Conservation (phyloP, 2,113 vertebrate genomes). For the Sitta europaea region DNA sequence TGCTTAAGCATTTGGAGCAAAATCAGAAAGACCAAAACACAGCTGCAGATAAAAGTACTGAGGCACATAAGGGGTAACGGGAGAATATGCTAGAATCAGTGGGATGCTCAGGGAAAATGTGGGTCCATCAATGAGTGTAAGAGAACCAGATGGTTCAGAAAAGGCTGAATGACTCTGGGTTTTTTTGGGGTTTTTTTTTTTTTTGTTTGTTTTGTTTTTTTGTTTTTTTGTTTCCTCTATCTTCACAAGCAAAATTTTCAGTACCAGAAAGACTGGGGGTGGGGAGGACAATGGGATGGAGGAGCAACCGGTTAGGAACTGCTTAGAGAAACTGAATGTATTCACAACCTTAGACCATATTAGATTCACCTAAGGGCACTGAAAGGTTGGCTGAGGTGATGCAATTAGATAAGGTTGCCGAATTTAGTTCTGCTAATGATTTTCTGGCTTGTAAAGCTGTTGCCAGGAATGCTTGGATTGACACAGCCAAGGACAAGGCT, state of each 20-base stretch:
- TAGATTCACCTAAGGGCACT: not conserved
- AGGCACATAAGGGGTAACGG: not conserved
- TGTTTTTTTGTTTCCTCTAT: no score
- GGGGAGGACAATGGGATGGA: not conserved
- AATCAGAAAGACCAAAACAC: slow-evolving; percentile 12
- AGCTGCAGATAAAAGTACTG: not conserved
- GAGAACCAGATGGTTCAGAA: slow-evolving; percentile 22
- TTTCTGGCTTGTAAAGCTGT: not conserved
- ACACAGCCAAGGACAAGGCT: not conserved
- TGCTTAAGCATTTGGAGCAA: slow-evolving; percentile 6
- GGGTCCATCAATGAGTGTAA: not conserved
- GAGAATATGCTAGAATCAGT: not conserved
- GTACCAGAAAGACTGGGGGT: not conserved
- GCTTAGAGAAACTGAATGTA: not conserved
- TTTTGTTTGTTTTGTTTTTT: no score
- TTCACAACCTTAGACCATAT: not conserved
- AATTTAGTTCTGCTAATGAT: not conserved
- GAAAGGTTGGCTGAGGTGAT: not conserved
- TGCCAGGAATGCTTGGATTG: not conserved
- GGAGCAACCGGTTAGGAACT: not conserved
- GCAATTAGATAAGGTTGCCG: not conserved
- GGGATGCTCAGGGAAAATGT: not conserved
- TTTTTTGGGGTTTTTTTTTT: no score
- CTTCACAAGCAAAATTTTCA: not conserved
- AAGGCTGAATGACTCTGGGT: not conserved